A percentile compares a stretch with the other conserved stretches of the same genome.
Conservation (phyloP, 2,888 invertebrate genomes). For the Endomychus coccineus region DNA sequence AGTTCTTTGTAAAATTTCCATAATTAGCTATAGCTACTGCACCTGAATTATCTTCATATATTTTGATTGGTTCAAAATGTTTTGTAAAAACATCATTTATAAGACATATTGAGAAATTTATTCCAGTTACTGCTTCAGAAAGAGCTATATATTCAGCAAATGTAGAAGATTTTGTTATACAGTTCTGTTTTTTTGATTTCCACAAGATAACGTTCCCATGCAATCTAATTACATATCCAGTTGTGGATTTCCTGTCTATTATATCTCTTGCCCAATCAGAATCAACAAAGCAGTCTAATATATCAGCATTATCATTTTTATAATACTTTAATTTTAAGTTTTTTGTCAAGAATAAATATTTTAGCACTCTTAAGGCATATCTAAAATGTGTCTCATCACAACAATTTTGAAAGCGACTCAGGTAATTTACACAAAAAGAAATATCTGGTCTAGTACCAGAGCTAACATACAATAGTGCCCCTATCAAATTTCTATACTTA, state of each 20-base stretch:
- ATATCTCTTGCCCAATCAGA: conserved; percentile 35
- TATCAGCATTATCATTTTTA: conserved; percentile 13
- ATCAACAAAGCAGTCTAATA: conserved; percentile 29
- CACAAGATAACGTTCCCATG: conserved; percentile 20
- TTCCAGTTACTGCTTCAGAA: conserved; percentile 10
- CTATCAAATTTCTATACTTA: conserved; percentile 26
- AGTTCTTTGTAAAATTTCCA: conserved; percentile 27
- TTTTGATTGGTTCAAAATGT: conserved; percentile 19
- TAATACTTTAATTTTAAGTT: conserved; percentile 24
- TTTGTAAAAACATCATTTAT: conserved; percentile 12
- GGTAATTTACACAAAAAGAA: conserved; percentile 32
- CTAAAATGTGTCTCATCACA: conserved; percentile 27
- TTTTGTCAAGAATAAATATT: conserved; percentile 29
- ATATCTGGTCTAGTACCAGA: conserved; percentile 31
- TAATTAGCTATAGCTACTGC: conserved; percentile 21
- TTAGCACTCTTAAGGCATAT: conserved; percentile 30
- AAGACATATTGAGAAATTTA: conserved; percentile 13
- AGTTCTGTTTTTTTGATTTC: conserved; percentile 33
- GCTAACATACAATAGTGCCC: conserved; percentile 29
- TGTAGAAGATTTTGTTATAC: conserved; percentile 27
- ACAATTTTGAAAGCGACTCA: conserved; percentile 34
- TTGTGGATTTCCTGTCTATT: conserved; percentile 10
- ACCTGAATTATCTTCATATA: conserved; percentile 19
- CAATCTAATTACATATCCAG: conserved; percentile 11
- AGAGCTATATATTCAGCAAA: conserved; percentile 25